These are phyloP conservation scores for Pyrochroa serraticornis DNA, from an alignment of 2,888 invertebrate species.

Conservation along the genomic window DNA sequence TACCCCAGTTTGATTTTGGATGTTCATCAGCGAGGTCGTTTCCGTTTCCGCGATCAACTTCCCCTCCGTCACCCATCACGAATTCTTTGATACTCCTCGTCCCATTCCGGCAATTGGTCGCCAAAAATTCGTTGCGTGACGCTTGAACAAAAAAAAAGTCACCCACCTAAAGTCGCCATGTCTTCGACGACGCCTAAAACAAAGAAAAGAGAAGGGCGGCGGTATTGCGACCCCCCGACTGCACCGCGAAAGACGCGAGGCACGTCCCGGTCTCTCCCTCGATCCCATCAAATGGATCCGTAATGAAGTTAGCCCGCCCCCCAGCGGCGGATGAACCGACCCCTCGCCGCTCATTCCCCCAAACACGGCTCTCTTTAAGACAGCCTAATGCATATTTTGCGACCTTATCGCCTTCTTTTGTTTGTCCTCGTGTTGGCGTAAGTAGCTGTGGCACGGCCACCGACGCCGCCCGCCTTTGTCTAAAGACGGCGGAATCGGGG, in stretches of 20 bases:
- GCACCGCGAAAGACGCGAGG: conserved; percentile 46
- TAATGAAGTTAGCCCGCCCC: conserved; percentile 73
- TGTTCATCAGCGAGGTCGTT: conserved; percentile 4
- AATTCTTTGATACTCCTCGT: background rate
- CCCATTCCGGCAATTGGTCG: too few relatives aligned
- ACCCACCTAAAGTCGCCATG: background rate
- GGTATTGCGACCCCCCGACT: background rate
- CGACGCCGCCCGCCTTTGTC: conserved; percentile 26
- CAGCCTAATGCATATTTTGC: conserved; percentile 55
- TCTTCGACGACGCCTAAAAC: background rate
- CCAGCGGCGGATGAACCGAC: conserved; percentile 40
- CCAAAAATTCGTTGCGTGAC: conserved; percentile 1
- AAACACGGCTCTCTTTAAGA: conserved; percentile 54
- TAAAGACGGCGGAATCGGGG: conserved; percentile 6
- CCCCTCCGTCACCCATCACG: background rate
- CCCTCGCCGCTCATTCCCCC: conserved; percentile 35
- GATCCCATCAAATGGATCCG: conserved; percentile 82
- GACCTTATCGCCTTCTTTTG: conserved; percentile 53
- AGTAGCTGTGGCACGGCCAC: conserved; percentile 39
- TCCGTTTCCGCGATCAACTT: conserved; percentile 6
- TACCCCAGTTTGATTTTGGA: background rate
- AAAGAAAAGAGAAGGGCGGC: background rate
- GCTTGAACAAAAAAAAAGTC: background rate
- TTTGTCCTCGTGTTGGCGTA: conserved; percentile 45
- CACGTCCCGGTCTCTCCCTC: conserved; percentile 55